phyloP scores from a whole-genome alignment of 2,113 vertebrate species.

The Chaetodon trifascialis region DNA sequence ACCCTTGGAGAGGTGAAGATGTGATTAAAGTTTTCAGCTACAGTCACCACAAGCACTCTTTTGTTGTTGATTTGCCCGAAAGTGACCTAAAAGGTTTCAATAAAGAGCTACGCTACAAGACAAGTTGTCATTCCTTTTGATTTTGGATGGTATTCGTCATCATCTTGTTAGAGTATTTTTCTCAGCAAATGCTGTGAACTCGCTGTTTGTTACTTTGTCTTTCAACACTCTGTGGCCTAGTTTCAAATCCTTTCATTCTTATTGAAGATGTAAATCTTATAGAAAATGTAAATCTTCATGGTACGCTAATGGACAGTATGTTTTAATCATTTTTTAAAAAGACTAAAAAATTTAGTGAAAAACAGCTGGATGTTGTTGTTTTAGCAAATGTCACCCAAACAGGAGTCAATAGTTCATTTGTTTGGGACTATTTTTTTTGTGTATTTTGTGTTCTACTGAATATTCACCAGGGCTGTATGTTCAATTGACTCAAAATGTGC shows the following conservation, averaged over 20 bases:
- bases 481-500: neutral
- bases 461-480: neutral
- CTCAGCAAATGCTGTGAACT: neutral
- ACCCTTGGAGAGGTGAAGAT: neutral
- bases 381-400: neutral
- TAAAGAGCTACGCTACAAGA: neutral
- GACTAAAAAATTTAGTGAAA: no score
- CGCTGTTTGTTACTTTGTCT: no score
- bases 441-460: neutral
- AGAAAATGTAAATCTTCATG: no score
- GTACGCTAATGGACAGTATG: no score
- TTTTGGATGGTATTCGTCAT: neutral
- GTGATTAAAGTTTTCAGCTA: neutral
- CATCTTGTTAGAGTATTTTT: neutral
- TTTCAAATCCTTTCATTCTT: neutral
- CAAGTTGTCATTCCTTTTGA: neutral
- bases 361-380: neutral
- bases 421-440: neutral
- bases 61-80: neutral
- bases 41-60: neutral
- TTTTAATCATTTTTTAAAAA: no score
- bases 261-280: neutral
- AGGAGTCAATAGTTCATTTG: neutral
- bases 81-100: neutral
- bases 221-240: no score